Conservation (phyloP, 2,113 vertebrate species). For the Pyrgilauda ruficollis region DNA sequence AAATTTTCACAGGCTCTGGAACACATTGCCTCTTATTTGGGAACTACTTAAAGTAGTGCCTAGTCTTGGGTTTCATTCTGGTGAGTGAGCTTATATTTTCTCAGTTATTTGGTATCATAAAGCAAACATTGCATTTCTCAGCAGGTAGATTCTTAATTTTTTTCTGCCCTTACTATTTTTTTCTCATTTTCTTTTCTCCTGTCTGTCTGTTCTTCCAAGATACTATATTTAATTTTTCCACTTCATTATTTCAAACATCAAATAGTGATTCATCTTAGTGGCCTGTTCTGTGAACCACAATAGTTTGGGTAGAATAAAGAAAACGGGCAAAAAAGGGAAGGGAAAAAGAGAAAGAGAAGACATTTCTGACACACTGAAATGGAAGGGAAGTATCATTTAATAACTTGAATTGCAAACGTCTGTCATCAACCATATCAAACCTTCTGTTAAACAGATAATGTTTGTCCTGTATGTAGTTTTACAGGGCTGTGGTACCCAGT, state of each 20-base stretch:
- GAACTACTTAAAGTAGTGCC: background rate
- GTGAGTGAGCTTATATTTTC: background rate
- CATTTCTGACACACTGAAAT: background rate
- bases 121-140: slow-evolving; percentile 20
- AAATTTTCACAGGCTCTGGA: slow-evolving; percentile 13
- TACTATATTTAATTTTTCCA: slow-evolving; percentile 61
- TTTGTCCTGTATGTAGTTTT: slow-evolving; percentile 42
- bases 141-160: slow-evolving; percentile 37
- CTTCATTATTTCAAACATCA: slow-evolving; percentile 42
- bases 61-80: slow-evolving; percentile 36
- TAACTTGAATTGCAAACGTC: slow-evolving; percentile 37
- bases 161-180: background rate
- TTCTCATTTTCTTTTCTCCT: background rate
- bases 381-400: slow-evolving; percentile 41
- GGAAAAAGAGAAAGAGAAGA: background rate
- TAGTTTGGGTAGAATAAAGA: slow-evolving; percentile 40
- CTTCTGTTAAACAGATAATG: slow-evolving; percentile 35
- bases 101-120: slow-evolving; percentile 40
- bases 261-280: slow-evolving; percentile 53
- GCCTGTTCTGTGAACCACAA: slow-evolving; percentile 34
- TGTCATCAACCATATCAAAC: slow-evolving; percentile 30
- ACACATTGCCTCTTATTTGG: background rate
- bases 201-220: slow-evolving; percentile 13
- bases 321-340: background rate
- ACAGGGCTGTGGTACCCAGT: background rate